phyloP scores from a whole-genome alignment of 2,888 invertebrate species.

The Cheilosia pagana region DNA sequence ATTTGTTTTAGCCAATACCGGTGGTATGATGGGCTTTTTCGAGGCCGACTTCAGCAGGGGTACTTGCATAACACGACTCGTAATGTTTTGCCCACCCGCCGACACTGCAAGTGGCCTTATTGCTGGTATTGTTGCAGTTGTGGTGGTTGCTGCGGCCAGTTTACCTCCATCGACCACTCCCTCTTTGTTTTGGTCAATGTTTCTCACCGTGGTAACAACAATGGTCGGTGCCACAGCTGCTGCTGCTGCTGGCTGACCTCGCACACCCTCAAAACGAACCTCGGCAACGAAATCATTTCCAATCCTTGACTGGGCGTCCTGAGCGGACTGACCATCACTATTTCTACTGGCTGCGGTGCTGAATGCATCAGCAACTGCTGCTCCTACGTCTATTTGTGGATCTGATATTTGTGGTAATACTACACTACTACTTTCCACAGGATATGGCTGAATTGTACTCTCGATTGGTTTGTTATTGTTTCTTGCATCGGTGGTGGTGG shows the following conservation, averaged over 20 bases:
- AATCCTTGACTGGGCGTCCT: conserved; percentile 42
- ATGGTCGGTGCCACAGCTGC: conserved; percentile 71
- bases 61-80: conserved; percentile 82
- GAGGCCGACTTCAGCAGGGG: conserved; percentile 83
- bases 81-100: conserved; percentile 68
- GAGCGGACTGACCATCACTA: conserved; percentile 41
- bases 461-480: conserved; percentile 63
- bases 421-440: conserved; percentile 49
- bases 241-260: conserved; percentile 40
- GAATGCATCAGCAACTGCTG: conserved; percentile 20
- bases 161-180: conserved; percentile 23
- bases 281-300: conserved; percentile 74
- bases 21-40: conserved; percentile 85
- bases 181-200: conserved; percentile 56
- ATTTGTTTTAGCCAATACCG: conserved; percentile 81
- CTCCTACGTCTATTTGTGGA: conserved; percentile 39
- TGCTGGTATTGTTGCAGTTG: conserved; percentile 34
- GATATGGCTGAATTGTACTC: conserved; percentile 76
- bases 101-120: conserved; percentile 30
- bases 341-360: conserved; percentile 46
- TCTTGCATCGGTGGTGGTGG: conserved; percentile 51
- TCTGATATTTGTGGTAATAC: conserved; percentile 53
- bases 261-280: conserved; percentile 67
- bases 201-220: conserved; percentile 69
- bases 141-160: conserved; percentile 31